These are phyloP conservation scores for Aptenodytes patagonicus DNA, from an alignment of 2,113 vertebrate species.

Conservation along the genomic window DNA sequence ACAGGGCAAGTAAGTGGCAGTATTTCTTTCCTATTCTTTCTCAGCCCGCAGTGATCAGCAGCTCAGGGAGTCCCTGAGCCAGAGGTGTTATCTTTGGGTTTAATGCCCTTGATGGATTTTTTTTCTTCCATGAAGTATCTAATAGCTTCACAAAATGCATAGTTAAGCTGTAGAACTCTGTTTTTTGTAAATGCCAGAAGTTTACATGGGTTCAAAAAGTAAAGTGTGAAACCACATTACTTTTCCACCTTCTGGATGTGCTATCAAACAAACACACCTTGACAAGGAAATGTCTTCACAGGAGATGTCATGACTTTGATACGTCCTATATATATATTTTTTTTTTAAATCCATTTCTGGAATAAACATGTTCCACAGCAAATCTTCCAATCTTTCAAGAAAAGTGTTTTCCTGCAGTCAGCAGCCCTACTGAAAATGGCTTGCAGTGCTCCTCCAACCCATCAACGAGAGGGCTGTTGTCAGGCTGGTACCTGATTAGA, in stretches of 20 bases:
- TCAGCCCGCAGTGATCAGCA: neutral
- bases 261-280: constrained; percentile 24
- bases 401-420: neutral
- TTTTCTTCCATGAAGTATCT: neutral
- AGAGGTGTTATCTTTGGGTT: neutral
- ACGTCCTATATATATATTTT: fast-evolving
- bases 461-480: neutral
- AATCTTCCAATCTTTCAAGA: neutral
- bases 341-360: neutral
- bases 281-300: constrained; percentile 13
- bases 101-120: neutral
- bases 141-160: neutral
- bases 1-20: neutral
- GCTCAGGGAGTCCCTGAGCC: neutral
- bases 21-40: neutral
- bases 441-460: neutral
- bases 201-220: constrained; percentile 9
- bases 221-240: constrained; percentile 6
- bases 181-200: neutral
- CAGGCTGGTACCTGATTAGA: neutral
- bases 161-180: neutral
- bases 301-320: neutral
- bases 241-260: neutral
- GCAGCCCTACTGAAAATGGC: neutral
- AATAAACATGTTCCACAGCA: neutral